Base-by-base conservation (phyloP, 2,888 invertebrate species). In the Venusia cambrica region DNA sequence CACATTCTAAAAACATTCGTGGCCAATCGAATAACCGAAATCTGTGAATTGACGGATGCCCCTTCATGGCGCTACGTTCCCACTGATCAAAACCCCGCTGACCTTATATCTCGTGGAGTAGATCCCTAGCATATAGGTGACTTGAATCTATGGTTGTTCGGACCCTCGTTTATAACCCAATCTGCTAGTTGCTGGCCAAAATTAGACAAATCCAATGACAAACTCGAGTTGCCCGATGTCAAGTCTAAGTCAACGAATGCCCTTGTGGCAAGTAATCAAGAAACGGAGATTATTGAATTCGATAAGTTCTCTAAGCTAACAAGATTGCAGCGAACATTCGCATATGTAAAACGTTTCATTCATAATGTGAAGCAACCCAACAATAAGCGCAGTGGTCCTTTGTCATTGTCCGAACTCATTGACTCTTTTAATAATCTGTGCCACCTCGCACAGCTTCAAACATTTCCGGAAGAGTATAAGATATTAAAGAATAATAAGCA, bases 21-120 rank as follows among this genome's bases (percentile, higher is more conserved):
- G 3, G 37, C 37, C 4, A 51, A 51, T 20, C 14, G 44, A 16
- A 25, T 51, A 4, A 15, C 22, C 1, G 45, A 38, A 11, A 47
- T 51, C 3, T 7, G 16, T 1, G 45, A 43, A 15, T 11, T 31
- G n/a, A 44, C 40, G 2, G 8, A 45, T 2, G 4, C 31, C 4
- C 11, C 16, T 1, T 26, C 13, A n/a, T 41, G 41, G 36, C 19
- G 29, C 0, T 12, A 41, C 10, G 31, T 41, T 1, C 31, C 20
- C 2, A 28, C 27, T 2, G 5, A 4, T 1, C 10, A 13, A 3
- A 40, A 40, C 15, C 40, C 40, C 6, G 35, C 39, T 1, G 39
- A 39, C 13, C 11, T 37, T 1, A 13, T 26, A 1, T 26, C 36
- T 0, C 5, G 41, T 8, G 41, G 41, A n/a, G 18, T 19, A 1